phyloP scores from a whole-genome alignment of 2,113 vertebrate species.

The Platysteira castanea region DNA sequence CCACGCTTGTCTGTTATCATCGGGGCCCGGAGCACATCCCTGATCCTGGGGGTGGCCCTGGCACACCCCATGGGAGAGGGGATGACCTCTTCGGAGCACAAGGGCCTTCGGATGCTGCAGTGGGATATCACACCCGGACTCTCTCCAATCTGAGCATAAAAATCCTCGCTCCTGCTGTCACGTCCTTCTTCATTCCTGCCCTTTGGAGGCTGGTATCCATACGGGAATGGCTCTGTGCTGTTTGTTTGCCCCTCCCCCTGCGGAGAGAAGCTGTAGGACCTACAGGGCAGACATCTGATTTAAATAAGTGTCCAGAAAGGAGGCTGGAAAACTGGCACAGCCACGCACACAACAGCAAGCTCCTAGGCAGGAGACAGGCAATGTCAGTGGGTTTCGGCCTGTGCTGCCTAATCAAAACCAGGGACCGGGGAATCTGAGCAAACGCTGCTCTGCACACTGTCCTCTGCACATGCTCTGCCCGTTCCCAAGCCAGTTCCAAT shows the following conservation, averaged over 20 bases:
- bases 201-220: accelerated
- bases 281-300: not conserved
- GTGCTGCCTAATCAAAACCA: not conserved
- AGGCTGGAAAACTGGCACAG: not conserved
- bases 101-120: not conserved
- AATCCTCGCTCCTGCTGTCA: accelerated
- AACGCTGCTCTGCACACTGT: accelerated
- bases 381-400: not conserved
- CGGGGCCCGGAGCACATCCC: not conserved
- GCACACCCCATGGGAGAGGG: accelerated
- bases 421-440: not conserved
- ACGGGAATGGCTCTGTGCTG: accelerated
- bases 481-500: accelerated
- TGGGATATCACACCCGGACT: accelerated
- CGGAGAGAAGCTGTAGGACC: not conserved
- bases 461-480: not conserved
- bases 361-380: not conserved
- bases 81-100: accelerated
- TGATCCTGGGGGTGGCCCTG: not conserved
- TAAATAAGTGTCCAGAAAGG: not conserved
- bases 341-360: accelerated
- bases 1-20: accelerated
- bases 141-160: not conserved
- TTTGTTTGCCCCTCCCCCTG: not conserved
- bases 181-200: not conserved